These are phyloP conservation scores for Steinernema feltiae DNA, from an alignment of 1,140 invertebrate species.

Conservation along the genomic window DNA sequence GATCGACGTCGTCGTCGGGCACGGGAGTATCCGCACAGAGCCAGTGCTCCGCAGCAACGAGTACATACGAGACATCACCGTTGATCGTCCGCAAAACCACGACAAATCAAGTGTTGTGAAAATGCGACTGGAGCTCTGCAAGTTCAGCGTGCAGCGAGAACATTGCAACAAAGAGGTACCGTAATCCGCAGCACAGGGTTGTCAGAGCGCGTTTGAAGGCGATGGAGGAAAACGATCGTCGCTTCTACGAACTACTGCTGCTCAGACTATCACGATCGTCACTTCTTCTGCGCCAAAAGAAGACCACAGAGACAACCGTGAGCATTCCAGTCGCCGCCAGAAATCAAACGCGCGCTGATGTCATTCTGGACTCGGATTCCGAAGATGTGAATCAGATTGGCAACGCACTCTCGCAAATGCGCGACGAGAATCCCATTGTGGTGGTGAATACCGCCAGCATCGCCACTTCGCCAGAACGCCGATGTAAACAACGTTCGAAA, in stretches of 20 bases:
- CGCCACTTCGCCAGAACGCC: neutral
- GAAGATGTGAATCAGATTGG: neutral
- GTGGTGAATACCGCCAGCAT: neutral
- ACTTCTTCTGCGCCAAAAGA: slow-evolving; percentile 5
- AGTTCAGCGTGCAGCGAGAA: slow-evolving; percentile 25
- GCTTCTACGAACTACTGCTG: slow-evolving; percentile 22
- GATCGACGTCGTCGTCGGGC: neutral
- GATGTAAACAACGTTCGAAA: neutral
- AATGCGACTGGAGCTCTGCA: slow-evolving; percentile 31
- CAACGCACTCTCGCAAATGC: neutral
- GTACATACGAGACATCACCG: neutral
- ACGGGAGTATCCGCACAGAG: neutral
- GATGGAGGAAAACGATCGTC: slow-evolving; percentile 26
- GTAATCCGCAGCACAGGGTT: neutral
- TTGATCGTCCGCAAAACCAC: slow-evolving; percentile 14
- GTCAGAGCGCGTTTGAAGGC: slow-evolving; percentile 22
- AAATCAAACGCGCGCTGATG: neutral
- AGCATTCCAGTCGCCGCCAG: neutral
- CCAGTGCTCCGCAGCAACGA: neutral
- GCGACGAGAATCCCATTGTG: neutral
- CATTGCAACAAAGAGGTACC: slow-evolving; percentile 35
- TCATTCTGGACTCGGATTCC: neutral
- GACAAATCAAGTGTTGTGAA: slow-evolving; percentile 23
- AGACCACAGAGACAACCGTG: neutral
- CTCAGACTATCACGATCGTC: slow-evolving; percentile 19